Percentiles rank a stretch among this genome's conserved stretches.
Conservation (phyloP, 2,888 invertebrate species). For the Drosophila glabriapex region DNA sequence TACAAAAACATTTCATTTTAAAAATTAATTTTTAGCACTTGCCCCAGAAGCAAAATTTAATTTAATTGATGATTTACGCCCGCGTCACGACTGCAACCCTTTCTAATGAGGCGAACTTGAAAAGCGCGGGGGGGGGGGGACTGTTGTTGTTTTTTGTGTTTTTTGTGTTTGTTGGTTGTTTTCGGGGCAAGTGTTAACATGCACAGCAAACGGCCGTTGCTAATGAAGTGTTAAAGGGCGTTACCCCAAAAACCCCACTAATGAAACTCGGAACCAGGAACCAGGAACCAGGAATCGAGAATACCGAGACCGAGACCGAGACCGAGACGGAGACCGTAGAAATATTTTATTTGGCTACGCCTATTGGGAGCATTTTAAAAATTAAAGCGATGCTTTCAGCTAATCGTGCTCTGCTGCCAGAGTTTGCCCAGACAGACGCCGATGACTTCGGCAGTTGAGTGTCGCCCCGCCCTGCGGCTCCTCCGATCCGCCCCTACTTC, state of each 20-base stretch:
- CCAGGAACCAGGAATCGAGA: neutral
- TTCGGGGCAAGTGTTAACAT: constrained; percentile 57
- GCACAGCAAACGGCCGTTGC: constrained; percentile 30
- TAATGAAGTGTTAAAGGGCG: constrained; percentile 65
- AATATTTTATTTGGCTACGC: constrained; percentile 17
- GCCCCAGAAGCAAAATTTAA: constrained; percentile 70
- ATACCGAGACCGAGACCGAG: neutral
- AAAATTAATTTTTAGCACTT: constrained; percentile 71
- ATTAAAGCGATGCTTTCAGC: constrained; percentile 43
- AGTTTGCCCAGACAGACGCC: constrained; percentile 19
- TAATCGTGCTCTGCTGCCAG: constrained; percentile 20
- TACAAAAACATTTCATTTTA: constrained; percentile 69
- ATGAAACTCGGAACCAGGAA: neutral
- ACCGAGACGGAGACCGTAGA: neutral
- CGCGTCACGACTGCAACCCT: constrained; percentile 55
- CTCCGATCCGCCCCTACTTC: no score
- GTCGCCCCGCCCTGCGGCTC: neutral
- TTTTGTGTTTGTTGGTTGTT: constrained; percentile 33
- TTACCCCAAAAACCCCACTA: constrained; percentile 1
- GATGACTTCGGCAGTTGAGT: constrained; percentile 4
- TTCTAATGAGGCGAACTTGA: constrained; percentile 53
- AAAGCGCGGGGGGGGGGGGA: neutral
- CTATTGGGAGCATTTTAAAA: constrained; percentile 40
- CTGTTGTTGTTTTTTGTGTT: constrained; percentile 10
- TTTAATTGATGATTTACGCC: constrained; percentile 76